phyloP scores from a whole-genome alignment of 2,113 vertebrate species.

The Prunella fulvescens region DNA sequence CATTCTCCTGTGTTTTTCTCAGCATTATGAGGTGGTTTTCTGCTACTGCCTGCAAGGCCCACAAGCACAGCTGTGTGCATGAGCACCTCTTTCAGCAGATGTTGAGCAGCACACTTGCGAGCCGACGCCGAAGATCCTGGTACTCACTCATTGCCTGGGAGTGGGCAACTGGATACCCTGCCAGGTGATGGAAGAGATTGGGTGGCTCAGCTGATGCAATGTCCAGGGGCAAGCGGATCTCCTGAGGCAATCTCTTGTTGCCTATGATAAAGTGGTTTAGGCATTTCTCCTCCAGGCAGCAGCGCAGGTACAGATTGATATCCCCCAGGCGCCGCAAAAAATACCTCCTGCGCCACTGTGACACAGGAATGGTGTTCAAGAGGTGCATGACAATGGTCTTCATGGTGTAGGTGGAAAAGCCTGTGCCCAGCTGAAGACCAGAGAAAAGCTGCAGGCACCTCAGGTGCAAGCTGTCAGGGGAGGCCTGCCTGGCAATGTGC shows the following conservation, averaged over 20 bases:
- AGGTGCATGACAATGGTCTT: not conserved
- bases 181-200: not conserved
- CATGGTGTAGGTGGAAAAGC: not conserved
- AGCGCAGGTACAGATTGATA: not conserved
- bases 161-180: rapidly evolving
- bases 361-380: rapidly evolving
- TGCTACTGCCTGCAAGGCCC: not conserved
- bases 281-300: not conserved
- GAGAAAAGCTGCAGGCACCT: not conserved
- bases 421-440: rapidly evolving
- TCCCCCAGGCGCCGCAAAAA: not conserved
- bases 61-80: too few relatives aligned
- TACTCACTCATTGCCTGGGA: rapidly evolving
- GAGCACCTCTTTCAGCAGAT: not conserved
- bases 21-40: rapidly evolving
- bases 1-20: not conserved
- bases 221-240: not conserved
- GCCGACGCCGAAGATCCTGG: not conserved
- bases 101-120: not conserved
- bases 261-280: not conserved
- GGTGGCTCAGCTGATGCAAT: not conserved
- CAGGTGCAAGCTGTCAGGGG: not conserved
- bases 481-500: not conserved
- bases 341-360: not conserved
- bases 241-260: not conserved